Percentiles rank a stretch among this genome's conserved stretches.
Conservation (phyloP, 1,140 invertebrate genomes). For the Bemisia tabaci region DNA sequence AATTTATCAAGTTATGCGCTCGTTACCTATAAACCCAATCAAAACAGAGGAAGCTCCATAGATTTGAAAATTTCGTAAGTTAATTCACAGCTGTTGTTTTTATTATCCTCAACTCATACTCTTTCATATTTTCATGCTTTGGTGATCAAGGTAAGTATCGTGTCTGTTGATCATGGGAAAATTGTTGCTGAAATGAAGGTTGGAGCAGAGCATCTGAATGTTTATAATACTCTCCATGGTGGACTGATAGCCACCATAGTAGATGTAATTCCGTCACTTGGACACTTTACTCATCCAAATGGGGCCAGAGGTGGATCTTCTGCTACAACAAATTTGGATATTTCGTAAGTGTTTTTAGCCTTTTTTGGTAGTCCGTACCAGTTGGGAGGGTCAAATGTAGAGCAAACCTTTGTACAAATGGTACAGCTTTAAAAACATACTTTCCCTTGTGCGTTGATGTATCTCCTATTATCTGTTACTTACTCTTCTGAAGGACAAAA, state of each 20-base stretch:
- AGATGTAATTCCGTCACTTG: slow-evolving; percentile 68
- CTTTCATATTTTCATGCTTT: slow-evolving; percentile 2
- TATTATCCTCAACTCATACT: too few species aligned
- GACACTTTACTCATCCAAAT: slow-evolving; percentile 47
- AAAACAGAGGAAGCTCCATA: slow-evolving; percentile 47
- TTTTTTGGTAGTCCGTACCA: neutral
- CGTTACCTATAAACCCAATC: slow-evolving; percentile 36
- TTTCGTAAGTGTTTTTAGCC: slow-evolving; percentile 39
- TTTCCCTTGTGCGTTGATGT: too few species aligned
- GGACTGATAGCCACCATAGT: slow-evolving; percentile 67
- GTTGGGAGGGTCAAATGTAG: too few species aligned
- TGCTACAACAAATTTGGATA: slow-evolving; percentile 56
- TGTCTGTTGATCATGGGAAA: neutral
- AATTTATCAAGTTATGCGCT: slow-evolving; percentile 66
- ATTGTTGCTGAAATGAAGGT: neutral
- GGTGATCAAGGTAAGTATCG: neutral
- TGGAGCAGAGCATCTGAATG: slow-evolving; percentile 57
- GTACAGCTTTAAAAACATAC: too few species aligned
- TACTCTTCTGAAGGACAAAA: too few species aligned
- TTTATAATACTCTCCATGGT: slow-evolving; percentile 60
- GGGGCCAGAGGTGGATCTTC: slow-evolving; percentile 47
- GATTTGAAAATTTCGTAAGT: slow-evolving; percentile 55
- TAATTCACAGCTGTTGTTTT: neutral
- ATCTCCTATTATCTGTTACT: too few species aligned
- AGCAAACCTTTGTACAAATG: too few species aligned